Evolutionary conservation across 2,113 vertebrate species (phyloP), one percentile per base, ranked within the genome.

Genomic region (Ictalurus punctatus): DNA sequence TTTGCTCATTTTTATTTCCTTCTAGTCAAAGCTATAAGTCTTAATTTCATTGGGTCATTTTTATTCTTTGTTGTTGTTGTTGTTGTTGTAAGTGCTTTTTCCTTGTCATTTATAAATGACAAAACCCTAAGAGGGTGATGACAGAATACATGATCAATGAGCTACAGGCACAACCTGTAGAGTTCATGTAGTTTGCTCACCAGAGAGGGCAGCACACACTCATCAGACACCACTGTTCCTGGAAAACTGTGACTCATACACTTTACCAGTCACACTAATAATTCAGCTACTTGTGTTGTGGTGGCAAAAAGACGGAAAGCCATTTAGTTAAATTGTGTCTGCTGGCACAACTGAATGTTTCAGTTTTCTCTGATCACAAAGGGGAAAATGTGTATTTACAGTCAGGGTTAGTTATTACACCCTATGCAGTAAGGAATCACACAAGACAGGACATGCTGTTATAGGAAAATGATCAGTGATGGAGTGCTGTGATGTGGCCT

Each of bases 181-280:
- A 10, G 56, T 27, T 61, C 9, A 40, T 78, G 86, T 44, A n/a
- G 2, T 40, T 58, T 21, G 16, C 17, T 78, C 59, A 87, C 94
- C 95, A 94, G 78, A 92, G 34, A 91, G 87, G 88, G 92, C 91
- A 94, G 93, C 90, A 90, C 87, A 61, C 91, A 69, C 86, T 69
- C 82, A 92, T 56, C 54, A 83, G 71, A 84, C 67, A 14, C 6
- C 86, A 89, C 37, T 76, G 81, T 80, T 90, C 87, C 81, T 90
- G 90, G 85, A 92, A 92, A 92, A 88, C 83, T 44, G 83, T 71
- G 86, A 90, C 85, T 76, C 82, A 86, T 80, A 76, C 37, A 79
- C 16, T 30, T 89, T 54, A 80, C 73, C 73, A 44, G 44, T 27
- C 17, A 2, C 34, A 78, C 40, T 40, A 84, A 73, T 88, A 65